phyloP scores from a whole-genome alignment of 2,113 vertebrate genomes.

The Aix galericulata region DNA sequence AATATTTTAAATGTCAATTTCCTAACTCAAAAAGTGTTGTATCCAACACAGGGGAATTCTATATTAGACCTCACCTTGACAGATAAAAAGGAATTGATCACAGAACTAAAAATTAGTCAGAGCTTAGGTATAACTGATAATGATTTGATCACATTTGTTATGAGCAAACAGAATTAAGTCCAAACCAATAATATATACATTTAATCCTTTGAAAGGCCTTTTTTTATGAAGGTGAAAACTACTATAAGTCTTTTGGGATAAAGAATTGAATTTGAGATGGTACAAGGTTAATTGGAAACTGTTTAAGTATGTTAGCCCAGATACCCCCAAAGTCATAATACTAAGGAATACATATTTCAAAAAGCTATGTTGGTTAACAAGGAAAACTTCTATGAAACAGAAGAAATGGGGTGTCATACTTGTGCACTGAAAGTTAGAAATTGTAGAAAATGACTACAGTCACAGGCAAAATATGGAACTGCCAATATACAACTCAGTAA shows the following conservation, averaged over 20 bases:
- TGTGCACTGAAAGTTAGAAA: not conserved
- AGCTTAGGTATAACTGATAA: not conserved
- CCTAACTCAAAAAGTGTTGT: constrained; percentile 4
- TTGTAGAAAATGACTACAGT: not conserved
- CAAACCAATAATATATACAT: constrained; percentile 1
- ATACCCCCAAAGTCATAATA: not conserved
- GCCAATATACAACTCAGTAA: not conserved
- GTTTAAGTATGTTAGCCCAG: not conserved
- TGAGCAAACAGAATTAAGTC: constrained; percentile 27
- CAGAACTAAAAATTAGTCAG: constrained; percentile 22
- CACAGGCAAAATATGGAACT: not conserved
- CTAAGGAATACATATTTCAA: not conserved
- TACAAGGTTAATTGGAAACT: not conserved
- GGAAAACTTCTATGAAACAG: not conserved
- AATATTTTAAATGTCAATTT: constrained; percentile 29
- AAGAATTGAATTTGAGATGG: not conserved
- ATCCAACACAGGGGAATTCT: constrained; percentile 6
- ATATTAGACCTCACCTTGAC: constrained; percentile 1
- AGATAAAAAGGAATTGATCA: constrained; percentile 48
- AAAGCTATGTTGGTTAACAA: not conserved
- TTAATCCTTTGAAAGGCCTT: not conserved
- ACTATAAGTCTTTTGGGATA: not conserved
- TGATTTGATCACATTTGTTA: constrained; percentile 13
- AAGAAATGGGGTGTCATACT: not conserved
- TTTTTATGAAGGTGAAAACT: constrained; percentile 10